Conservation (phyloP, 2,797 vertebrate genomes). For the Platyrinchus mystaceus region DNA sequence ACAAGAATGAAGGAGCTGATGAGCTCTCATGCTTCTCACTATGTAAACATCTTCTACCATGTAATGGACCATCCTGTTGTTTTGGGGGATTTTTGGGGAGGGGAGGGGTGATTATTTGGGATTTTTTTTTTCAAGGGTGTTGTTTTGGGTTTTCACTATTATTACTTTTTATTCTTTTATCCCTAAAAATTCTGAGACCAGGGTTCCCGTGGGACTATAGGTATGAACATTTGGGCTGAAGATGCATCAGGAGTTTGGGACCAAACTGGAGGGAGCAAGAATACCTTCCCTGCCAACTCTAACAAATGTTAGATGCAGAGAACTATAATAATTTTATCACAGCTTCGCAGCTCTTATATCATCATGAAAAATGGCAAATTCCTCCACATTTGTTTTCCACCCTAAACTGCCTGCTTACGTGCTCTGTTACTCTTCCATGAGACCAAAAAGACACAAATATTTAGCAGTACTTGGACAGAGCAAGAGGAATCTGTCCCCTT, state of each 20-base stretch:
- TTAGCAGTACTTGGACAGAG: background rate
- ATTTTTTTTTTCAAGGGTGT: background rate
- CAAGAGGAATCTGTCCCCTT: background rate
- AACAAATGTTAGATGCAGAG: accelerated
- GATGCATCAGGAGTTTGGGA: background rate
- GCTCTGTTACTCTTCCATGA: background rate
- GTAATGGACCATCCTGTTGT: background rate
- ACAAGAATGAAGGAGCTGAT: background rate
- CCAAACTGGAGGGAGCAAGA: background rate
- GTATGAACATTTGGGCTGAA: background rate
- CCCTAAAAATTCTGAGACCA: background rate
- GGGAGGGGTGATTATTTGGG: background rate
- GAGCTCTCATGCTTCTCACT: background rate
- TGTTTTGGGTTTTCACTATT: background rate
- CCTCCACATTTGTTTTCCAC: background rate
- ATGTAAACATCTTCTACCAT: background rate
- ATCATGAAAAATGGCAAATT: background rate
- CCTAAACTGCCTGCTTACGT: background rate
- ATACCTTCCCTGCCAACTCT: background rate
- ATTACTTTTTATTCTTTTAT: background rate
- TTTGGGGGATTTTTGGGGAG: accelerated
- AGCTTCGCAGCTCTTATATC: background rate
- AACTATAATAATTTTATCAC: background rate
- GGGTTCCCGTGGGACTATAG: background rate
- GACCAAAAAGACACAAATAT: background rate